Conservation (phyloP, 2,113 vertebrate genomes). For the Hepsetus odoe region DNA sequence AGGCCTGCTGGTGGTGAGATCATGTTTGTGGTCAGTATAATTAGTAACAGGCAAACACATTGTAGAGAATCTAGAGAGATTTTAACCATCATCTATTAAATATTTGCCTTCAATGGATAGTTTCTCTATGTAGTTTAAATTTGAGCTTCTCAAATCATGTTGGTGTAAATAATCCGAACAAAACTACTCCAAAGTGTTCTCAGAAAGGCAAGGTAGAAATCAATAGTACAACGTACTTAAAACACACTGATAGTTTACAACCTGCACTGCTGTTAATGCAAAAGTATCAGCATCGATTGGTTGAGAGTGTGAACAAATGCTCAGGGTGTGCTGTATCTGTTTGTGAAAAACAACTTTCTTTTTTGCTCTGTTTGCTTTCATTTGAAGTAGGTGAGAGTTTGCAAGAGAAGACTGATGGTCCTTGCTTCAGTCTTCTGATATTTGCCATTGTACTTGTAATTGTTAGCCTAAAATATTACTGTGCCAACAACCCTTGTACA, state of each 20-base stretch:
- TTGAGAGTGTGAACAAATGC: slow-evolving; percentile 18
- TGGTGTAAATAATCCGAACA: neutral
- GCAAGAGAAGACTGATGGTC: slow-evolving; percentile 61
- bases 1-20: too few species aligned
- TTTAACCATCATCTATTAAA: too few species aligned
- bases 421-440: slow-evolving; percentile 62
- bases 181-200: neutral
- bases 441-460: slow-evolving; percentile 62
- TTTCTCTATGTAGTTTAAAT: too few species aligned
- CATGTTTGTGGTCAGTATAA: too few species aligned
- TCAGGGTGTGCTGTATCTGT: neutral
- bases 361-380: slow-evolving; percentile 1
- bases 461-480: slow-evolving; percentile 64
- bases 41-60: too few species aligned
- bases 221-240: neutral
- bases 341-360: slow-evolving; percentile 26
- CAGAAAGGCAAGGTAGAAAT: neutral
- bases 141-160: neutral
- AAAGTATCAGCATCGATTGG: slow-evolving; percentile 7
- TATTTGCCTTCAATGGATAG: too few species aligned
- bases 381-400: slow-evolving; percentile 54
- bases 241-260: neutral
- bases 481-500: slow-evolving; percentile 57
- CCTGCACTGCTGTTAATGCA: neutral
- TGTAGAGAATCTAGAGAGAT: too few species aligned